These are phyloP conservation scores for Tricholauxania praeusta DNA, from an alignment of 2,888 invertebrate genomes.

Conservation along the genomic window DNA sequence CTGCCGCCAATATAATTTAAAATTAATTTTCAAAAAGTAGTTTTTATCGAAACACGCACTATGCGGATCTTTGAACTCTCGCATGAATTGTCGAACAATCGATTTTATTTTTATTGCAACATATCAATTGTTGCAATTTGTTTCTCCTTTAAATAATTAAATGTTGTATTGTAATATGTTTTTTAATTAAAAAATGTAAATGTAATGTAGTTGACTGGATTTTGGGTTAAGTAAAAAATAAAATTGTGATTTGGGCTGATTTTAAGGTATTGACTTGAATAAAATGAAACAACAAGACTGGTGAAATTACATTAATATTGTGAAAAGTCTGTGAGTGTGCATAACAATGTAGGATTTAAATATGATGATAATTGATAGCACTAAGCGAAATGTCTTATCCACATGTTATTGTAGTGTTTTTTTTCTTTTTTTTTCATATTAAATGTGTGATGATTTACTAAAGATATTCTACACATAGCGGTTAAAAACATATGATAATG, in stretches of 20 bases:
- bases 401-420: no score
- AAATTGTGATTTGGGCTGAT: slow-evolving; percentile 26
- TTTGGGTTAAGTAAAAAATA: not conserved
- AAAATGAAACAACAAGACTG: slow-evolving; percentile 29
- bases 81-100: slow-evolving; percentile 66
- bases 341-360: slow-evolving; percentile 6
- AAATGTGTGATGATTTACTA: slow-evolving; percentile 40
- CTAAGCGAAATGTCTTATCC: no score
- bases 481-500: slow-evolving; percentile 39
- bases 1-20: not conserved
- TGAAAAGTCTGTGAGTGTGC: slow-evolving; percentile 20
- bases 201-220: slow-evolving; percentile 4
- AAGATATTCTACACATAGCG: slow-evolving; percentile 32
- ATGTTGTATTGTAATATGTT: no score
- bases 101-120: slow-evolving; percentile 34
- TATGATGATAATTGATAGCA: no score
- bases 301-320: slow-evolving; percentile 8
- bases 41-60: not conserved
- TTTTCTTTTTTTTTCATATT: not conserved
- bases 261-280: not conserved
- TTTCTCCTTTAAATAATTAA: no score
- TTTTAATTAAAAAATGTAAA: no score
- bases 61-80: slow-evolving; percentile 15
- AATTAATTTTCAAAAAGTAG: not conserved
- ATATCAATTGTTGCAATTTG: not conserved